phyloP scores from a whole-genome alignment of 2,797 vertebrate genomes.

The Thaleichthys pacificus region DNA sequence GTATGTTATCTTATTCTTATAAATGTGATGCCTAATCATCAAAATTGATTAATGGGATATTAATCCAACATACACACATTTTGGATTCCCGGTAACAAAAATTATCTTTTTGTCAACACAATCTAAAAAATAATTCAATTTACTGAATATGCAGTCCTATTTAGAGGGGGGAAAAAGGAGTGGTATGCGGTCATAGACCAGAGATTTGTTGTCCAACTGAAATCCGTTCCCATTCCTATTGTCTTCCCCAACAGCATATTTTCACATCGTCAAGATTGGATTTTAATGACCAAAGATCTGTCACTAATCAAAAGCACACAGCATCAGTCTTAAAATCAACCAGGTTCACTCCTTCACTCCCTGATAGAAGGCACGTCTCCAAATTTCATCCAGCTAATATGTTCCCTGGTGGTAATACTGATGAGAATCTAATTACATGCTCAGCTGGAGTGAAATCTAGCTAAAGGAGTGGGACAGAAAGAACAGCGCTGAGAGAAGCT shows the following conservation, averaged over 20 bases:
- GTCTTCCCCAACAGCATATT: not conserved
- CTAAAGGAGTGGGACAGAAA: conserved; percentile 48
- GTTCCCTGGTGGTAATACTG: conserved; percentile 60
- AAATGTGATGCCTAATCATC: no score
- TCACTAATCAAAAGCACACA: not conserved
- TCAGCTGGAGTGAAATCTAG: conserved; percentile 68
- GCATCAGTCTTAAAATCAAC: not conserved
- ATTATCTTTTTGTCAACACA: no score
- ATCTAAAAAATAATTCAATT: no score
- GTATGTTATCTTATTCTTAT: no score
- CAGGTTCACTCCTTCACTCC: conserved; percentile 6
- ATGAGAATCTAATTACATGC: conserved; percentile 72
- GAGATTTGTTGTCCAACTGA: no score
- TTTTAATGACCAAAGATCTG: not conserved
- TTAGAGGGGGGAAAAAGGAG: no score
- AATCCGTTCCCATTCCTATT: not conserved
- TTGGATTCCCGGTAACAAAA: no score
- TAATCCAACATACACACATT: no score
- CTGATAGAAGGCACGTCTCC: conserved; percentile 39
- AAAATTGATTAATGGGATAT: no score
- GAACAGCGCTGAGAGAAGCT: conserved; percentile 10
- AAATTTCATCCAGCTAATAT: conserved; percentile 56
- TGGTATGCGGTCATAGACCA: no score
- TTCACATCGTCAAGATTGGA: not conserved
- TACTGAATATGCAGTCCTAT: no score